Evolutionary conservation across 2,797 vertebrate genomes (phyloP).

Genomic region (Diglossa cyanea): DNA sequence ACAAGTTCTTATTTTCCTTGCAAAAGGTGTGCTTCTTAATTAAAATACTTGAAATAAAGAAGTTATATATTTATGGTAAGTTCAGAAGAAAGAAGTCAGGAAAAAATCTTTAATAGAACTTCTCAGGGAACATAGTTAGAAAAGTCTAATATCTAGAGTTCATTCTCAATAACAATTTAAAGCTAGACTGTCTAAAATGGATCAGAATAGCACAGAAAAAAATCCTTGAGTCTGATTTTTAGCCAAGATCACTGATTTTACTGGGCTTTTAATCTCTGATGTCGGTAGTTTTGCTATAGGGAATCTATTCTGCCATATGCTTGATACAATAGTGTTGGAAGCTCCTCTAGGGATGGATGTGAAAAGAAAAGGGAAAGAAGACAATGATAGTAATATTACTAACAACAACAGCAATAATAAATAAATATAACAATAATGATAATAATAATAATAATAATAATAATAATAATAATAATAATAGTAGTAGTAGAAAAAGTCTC

Average conservation of each 20-base stretch:
- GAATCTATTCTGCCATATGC: neutral
- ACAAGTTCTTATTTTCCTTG: neutral
- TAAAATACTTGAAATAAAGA: neutral
- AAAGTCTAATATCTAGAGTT: neutral
- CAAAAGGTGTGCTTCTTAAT: neutral
- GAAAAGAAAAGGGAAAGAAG: slow-evolving; percentile 5
- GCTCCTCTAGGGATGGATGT: neutral
- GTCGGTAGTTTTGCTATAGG: neutral
- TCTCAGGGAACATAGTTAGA: neutral
- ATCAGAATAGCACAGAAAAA: neutral
- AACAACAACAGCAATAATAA: neutral
- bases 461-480: neutral
- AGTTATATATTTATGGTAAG: neutral
- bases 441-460: neutral
- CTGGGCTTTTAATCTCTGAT: neutral
- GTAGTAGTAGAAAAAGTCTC: neutral
- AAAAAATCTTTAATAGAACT: neutral
- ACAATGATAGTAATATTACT: neutral
- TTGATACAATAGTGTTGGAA: neutral
- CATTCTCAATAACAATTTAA: neutral
- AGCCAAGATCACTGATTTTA: neutral
- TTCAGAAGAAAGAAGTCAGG: neutral
- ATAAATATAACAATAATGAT: neutral
- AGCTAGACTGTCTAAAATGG: neutral
- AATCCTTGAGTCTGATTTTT: neutral